Evolutionary conservation across 2,113 vertebrate species (phyloP).

Genomic region (Micronycteris hirsuta): DNA sequence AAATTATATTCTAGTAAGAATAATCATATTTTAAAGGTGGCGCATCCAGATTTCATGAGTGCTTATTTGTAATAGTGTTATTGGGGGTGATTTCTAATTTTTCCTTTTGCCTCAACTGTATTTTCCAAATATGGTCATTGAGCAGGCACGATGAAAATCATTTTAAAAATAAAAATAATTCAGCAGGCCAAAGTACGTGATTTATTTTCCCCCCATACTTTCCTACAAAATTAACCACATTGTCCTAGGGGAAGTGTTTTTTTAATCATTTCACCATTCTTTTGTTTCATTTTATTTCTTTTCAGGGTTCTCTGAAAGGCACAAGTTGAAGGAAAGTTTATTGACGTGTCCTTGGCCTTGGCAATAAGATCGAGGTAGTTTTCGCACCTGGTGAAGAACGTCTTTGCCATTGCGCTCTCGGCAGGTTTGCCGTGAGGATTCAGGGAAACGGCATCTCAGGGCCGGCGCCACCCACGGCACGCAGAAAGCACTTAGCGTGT

Average conservation of each 20-base stretch:
- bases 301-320: not conserved
- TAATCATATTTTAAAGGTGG: not conserved
- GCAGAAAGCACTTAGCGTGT: not conserved
- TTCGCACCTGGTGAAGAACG: not conserved
- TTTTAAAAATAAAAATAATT: not conserved
- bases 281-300: not conserved
- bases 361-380: not conserved
- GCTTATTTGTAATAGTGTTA: not conserved
- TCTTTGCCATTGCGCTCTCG: not conserved
- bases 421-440: not conserved
- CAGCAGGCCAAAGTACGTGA: not conserved
- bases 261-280: not conserved
- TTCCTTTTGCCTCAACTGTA: not conserved
- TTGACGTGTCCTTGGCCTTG: not conserved
- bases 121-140: not conserved
- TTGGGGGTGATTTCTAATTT: not conserved
- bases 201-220: not conserved
- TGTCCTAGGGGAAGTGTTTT: not conserved
- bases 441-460: not conserved
- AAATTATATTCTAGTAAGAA: not conserved
- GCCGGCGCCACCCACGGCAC: accelerated
- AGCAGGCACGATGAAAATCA: not conserved
- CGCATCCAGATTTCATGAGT: not conserved
- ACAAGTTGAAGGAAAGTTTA: not conserved
- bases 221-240: not conserved